phyloP scores from a whole-genome alignment of 2,888 invertebrate genomes.

The Cephus pygmeus region DNA sequence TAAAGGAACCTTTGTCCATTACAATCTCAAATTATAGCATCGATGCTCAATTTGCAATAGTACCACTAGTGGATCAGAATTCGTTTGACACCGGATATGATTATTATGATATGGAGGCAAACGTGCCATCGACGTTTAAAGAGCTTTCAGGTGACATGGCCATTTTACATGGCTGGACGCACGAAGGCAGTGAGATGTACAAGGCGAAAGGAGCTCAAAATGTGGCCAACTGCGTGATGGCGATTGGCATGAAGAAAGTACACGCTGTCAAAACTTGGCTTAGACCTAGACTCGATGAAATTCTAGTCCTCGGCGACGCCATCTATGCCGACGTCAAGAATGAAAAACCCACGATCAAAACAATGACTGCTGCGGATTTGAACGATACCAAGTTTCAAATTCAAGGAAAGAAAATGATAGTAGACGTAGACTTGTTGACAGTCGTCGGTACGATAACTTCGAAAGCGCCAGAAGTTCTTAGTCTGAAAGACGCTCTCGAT shows the following conservation, averaged over 20 bases:
- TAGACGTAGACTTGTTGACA: constrained; percentile 53
- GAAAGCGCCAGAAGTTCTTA: constrained; percentile 44
- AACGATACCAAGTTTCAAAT: constrained; percentile 42
- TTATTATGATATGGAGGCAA: constrained; percentile 50
- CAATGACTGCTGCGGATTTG: constrained; percentile 50
- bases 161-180: constrained; percentile 55
- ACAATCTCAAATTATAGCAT: constrained; percentile 53
- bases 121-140: constrained; percentile 52
- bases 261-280: constrained; percentile 54
- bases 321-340: constrained; percentile 40
- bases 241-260: constrained; percentile 49
- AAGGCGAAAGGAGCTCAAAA: constrained; percentile 54
- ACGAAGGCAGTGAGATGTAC: constrained; percentile 49
- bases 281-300: constrained; percentile 50
- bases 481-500: constrained; percentile 47
- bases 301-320: constrained; percentile 48
- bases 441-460: constrained; percentile 54
- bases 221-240: constrained; percentile 49
- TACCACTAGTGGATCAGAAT: constrained; percentile 42
- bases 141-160: constrained; percentile 36
- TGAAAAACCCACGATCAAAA: constrained; percentile 43
- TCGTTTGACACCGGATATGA: constrained; percentile 50
- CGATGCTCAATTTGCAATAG: constrained; percentile 44
- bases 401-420: constrained; percentile 38
- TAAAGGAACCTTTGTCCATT: constrained; percentile 39